Evolutionary conservation across 2,888 invertebrate species (phyloP), one percentile per base, ranked within the genome.

Genomic region (Acheta domesticus): DNA sequence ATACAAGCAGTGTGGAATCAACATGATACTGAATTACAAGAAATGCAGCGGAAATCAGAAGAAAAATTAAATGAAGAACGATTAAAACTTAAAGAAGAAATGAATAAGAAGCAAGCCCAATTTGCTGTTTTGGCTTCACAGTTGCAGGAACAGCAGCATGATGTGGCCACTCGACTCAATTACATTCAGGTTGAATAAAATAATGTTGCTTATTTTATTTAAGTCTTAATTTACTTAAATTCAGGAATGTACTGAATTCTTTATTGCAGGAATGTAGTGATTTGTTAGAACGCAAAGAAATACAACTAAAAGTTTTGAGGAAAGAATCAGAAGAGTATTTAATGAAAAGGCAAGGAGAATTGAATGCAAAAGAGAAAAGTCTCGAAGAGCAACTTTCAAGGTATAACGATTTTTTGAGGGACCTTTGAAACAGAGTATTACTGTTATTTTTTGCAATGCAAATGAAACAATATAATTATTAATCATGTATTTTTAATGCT

Each of bases 1-100:
- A 78, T 81, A 23, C 80, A 81, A 76, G 74, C 19, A 20, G 77
- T 74, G 20, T 21, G 78, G 20, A 62, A 16, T 2, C 76, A 74
- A 23, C 74, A 73, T 19, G 81, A 81, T 11, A 49, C 76, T 48
- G 73, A 79, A 14, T 20, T 81, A 14, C 48, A 62, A 5, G 49
- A 50, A 8, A 77, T 74, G 19, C 23, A 80, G 12, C 19, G 48
- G 8, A 74, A 79, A 48, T 78, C 81, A 20, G 78, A 81, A 36
- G 36, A 49, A 12, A 77, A 74, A 80, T 36, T 80, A 74, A 74
- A 49, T 14, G 23, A 80, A 19, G 75, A 81, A 62, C 50, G 20
- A 62, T 49, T 49, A 36, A 62, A 48, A n/a, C n/a, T 81, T 14
- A 74, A 78, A 12, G 49, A 62, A n/a, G 78, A 77, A 48, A 36